Percentiles rank a stretch among this genome's conserved stretches.
Evolutionary conservation across 2,888 invertebrate genomes (phyloP).

Genomic region (Phengaris arion): DNA sequence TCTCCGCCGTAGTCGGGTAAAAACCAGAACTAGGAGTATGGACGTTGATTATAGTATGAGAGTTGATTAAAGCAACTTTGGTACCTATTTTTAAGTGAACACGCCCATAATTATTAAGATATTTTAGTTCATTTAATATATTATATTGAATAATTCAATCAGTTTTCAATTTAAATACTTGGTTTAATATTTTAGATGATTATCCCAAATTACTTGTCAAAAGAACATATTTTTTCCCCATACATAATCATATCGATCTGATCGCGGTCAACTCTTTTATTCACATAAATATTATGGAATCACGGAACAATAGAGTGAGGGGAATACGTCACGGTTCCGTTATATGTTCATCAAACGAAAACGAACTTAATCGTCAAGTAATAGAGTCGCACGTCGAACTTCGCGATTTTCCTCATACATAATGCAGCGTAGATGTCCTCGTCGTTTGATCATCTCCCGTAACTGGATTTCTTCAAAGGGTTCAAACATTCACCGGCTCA

Average conservation of each 20-base stretch:
- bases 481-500: slow-evolving; percentile 57
- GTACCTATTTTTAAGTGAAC: too few relatives aligned
- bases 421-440: slow-evolving; percentile 30
- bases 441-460: slow-evolving; percentile 29
- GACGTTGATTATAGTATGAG: too few relatives aligned
- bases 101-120: too few relatives aligned
- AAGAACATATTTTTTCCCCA: too few relatives aligned
- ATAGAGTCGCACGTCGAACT: slow-evolving; percentile 32
- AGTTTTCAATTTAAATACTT: too few relatives aligned
- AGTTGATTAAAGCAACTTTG: too few relatives aligned
- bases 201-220: too few relatives aligned
- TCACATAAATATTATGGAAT: background rate
- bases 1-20: too few relatives aligned
- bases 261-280: background rate
- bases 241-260: background rate
- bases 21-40: too few relatives aligned
- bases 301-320: background rate
- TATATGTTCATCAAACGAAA: background rate
- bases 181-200: too few relatives aligned
- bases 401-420: slow-evolving; percentile 28
- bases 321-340: background rate
- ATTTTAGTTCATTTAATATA: too few relatives aligned
- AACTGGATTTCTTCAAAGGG: slow-evolving; percentile 46
- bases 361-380: background rate
- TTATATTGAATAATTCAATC: too few relatives aligned